phyloP scores from a whole-genome alignment of 2,113 vertebrate genomes.

The Mastomys natalensis region DNA sequence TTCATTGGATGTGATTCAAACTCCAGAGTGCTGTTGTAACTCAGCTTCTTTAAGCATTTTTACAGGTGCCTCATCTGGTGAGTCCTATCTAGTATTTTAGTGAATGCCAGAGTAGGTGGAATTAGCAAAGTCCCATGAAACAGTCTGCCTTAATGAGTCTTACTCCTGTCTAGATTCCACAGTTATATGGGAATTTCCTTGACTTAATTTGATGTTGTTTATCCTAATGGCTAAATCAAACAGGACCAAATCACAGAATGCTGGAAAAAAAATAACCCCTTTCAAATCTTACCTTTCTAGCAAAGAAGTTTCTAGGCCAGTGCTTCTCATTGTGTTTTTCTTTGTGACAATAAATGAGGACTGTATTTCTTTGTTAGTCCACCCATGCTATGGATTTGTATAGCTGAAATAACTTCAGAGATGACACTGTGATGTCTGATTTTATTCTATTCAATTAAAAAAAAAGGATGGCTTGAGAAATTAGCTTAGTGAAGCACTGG shows the following conservation, averaged over 20 bases:
- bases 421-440: neutral
- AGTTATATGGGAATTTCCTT: neutral
- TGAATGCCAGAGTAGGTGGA: neutral
- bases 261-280: neutral
- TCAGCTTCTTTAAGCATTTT: neutral
- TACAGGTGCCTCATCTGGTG: slow-evolving; percentile 11
- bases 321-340: neutral
- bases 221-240: slow-evolving; percentile 17
- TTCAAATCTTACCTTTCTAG: neutral
- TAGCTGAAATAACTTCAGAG: slow-evolving; percentile 28
- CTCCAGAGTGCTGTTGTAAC: neutral
- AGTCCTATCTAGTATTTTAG: neutral
- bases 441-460: neutral
- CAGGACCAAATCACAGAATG: neutral
- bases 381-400: neutral
- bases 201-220: slow-evolving; percentile 10
- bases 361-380: neutral
- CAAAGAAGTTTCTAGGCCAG: slow-evolving; percentile 9
- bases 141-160: neutral
- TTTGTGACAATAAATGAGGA: neutral
- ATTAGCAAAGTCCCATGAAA: neutral
- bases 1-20: neutral
- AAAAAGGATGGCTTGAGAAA: too few species aligned
- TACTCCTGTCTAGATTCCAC: neutral
- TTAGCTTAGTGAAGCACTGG: neutral